Base-by-base conservation (phyloP, 2,113 vertebrate genomes). In the Bos indicus region DNA sequence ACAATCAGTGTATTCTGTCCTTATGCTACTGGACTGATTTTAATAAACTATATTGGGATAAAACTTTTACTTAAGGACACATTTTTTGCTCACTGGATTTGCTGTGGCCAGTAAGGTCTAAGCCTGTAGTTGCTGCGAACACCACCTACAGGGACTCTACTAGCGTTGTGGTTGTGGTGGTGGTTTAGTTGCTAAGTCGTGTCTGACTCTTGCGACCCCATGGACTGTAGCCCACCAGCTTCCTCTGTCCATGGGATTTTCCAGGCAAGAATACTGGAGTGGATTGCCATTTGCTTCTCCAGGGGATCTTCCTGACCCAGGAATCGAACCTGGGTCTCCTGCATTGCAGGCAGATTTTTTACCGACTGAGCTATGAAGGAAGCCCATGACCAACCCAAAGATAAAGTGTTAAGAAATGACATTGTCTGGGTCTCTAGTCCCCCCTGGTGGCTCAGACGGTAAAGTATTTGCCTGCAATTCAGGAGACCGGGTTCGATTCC, bases 121-220 rank as follows among this genome's bases (percentile, higher is more conserved):
- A 89, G 8, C 23, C 6, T 71, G 2, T 36, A 19, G 2, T 23
- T 85, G 2, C 19, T 5, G 15, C 6, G 4, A 54, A 23, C 5
- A 81, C 9, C 2, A 13, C 28, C 1, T 52, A 28, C 10, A 17
- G 14, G 5, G 19, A 40, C 16, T 30, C 11, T 71, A 23, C 11
- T 43, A 14, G 2, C 9, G 2, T 13, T 36, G 67, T 40, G n/a
- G 67, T 23, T 10, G 5, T 40, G 67, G 5, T 40, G 67, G n/a
- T 40, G 67, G 67, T 40, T 40, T 40, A 40, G 67, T 40, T 0
- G 11, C 67, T 71, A 23, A 12, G 9, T 12, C 19, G 0, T 12
- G 19, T 71, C n/a, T 0, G 0, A 12, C 10, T 71, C 19, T 21
- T 40, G n/a, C 2, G 0, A 40, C 19, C 67, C n/a, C n/a, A 12